Conservation (phyloP, 2,888 invertebrate genomes). For the Ecdyonurus torrentis region DNA sequence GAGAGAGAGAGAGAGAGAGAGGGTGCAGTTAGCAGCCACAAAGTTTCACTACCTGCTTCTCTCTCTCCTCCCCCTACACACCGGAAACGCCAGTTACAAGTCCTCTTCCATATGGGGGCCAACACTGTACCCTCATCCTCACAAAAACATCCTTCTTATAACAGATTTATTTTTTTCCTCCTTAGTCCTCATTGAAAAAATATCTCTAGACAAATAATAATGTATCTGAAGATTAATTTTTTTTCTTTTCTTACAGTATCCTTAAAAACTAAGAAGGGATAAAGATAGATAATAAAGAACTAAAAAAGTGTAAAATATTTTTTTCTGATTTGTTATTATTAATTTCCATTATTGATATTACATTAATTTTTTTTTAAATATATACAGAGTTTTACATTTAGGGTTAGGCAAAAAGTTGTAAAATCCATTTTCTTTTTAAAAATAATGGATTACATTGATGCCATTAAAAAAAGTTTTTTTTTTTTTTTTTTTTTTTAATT, state of each 20-base stretch:
- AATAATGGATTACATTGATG: background rate
- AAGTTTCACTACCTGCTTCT: background rate
- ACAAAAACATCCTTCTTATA: background rate
- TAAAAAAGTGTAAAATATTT: no score
- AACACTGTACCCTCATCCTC: background rate
- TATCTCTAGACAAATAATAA: background rate
- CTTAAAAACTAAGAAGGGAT: no score
- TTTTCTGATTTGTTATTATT: background rate
- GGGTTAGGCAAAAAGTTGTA: background rate
- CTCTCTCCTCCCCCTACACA: background rate
- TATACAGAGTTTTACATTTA: background rate
- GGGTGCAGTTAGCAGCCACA: background rate
- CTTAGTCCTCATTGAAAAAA: background rate
- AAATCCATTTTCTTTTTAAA: background rate
- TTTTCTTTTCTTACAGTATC: background rate
- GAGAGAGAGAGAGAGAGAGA: no score
- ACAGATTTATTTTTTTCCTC: background rate
- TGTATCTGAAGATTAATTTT: background rate
- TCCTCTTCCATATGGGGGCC: background rate
- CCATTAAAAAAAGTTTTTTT: no score
- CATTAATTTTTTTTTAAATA: background rate
- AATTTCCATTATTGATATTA: constrained; percentile 1
- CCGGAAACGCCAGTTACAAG: constrained; percentile 4
- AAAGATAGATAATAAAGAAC: no score
- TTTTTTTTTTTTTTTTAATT: no score